Evolutionary conservation across 1,140 invertebrate species (phyloP).

Genomic region (Rhizoglyphus robini): DNA sequence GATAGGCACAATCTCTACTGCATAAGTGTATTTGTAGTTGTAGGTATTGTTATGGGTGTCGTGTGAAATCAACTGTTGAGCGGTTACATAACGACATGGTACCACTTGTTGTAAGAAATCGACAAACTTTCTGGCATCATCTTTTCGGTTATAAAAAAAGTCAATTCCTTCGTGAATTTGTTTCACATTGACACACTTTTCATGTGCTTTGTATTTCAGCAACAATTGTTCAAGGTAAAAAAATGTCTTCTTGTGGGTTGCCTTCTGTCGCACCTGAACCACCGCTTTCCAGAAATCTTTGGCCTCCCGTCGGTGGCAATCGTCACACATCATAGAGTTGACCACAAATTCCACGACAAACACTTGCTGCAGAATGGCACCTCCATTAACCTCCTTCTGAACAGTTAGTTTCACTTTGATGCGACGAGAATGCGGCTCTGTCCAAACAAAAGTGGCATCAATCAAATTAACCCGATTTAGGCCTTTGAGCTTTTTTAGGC

Average conservation of each 20-base stretch:
- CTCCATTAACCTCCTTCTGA: slow-evolving; percentile 66
- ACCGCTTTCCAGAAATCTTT: slow-evolving; percentile 93
- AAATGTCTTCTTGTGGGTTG: slow-evolving; percentile 85
- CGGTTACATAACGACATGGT: slow-evolving; percentile 47
- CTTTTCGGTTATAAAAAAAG: slow-evolving; percentile 81
- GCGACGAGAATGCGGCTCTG: slow-evolving; percentile 94
- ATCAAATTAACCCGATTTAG: slow-evolving; percentile 60
- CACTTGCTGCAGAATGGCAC: slow-evolving; percentile 40
- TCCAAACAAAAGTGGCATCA: slow-evolving; percentile 96
- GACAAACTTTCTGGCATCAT: slow-evolving; percentile 83
- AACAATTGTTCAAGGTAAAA: slow-evolving; percentile 96
- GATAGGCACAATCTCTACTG: slow-evolving; percentile 88
- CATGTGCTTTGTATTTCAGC: slow-evolving; percentile 84
- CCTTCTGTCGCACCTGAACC: slow-evolving; percentile 50
- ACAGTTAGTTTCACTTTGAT: slow-evolving; percentile 93
- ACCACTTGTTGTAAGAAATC: slow-evolving; percentile 79
- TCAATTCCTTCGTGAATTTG: slow-evolving; percentile 69
- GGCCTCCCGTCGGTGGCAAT: slow-evolving; percentile 89
- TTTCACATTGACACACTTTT: slow-evolving; percentile 84
- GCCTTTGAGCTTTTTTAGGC: slow-evolving; percentile 85
- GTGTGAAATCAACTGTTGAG: slow-evolving; percentile 91
- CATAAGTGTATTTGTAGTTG: slow-evolving; percentile 73
- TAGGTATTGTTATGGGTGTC: slow-evolving; percentile 92
- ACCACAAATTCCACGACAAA: slow-evolving; percentile 89
- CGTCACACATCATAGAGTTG: slow-evolving; percentile 87